Evolutionary conservation across 2,797 vertebrate genomes (phyloP).

Genomic region (Phrynocephalus guinanensis): DNA sequence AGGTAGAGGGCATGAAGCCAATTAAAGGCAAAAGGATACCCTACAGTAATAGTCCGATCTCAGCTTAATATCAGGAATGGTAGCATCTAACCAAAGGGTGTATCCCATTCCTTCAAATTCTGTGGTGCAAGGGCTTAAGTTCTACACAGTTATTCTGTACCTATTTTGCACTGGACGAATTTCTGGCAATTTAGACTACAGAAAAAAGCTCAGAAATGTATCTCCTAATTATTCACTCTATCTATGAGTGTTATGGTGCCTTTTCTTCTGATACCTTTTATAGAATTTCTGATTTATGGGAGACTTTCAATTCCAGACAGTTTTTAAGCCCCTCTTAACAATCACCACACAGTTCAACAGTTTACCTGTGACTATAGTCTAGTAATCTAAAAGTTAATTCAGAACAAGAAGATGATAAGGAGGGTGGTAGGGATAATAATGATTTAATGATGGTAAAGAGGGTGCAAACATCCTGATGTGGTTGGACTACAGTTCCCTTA

Average conservation of each 20-base stretch:
- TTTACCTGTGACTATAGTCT: no score
- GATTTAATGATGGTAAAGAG: not conserved
- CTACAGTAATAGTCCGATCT: not conserved
- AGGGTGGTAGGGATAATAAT: no score
- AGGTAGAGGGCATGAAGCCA: not conserved
- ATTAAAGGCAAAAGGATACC: not conserved
- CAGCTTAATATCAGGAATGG: not conserved
- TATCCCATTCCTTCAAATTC: not conserved
- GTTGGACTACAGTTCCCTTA: not conserved
- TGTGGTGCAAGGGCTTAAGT: not conserved
- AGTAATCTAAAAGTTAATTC: no score
- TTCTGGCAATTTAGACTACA: not conserved
- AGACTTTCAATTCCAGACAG: not conserved
- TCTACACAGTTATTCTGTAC: not conserved
- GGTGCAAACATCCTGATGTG: not conserved
- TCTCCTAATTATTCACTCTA: not conserved
- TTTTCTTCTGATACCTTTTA: not conserved
- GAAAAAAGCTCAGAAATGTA: not conserved
- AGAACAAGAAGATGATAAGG: not conserved
- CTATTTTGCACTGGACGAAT: not conserved
- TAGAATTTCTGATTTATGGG: not conserved
- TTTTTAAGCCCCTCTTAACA: not conserved
- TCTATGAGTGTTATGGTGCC: no score
- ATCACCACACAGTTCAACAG: not conserved
- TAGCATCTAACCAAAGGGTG: not conserved